Conservation (phyloP, 2,888 invertebrate species). For the Catocala fraxini region DNA sequence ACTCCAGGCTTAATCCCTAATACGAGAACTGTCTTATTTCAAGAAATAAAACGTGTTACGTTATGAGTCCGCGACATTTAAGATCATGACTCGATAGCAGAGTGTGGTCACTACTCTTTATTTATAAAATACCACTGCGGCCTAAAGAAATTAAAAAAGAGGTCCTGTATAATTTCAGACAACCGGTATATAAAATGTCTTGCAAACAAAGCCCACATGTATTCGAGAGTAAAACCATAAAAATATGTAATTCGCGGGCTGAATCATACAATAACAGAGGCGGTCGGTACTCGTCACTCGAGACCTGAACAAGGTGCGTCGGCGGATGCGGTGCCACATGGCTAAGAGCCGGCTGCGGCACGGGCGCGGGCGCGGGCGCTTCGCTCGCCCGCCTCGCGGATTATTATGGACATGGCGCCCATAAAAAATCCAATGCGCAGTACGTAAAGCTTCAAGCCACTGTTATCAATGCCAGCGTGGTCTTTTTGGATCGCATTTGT, state of each 20-base stretch:
- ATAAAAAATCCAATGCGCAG: background rate
- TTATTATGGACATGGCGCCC: conserved; percentile 53
- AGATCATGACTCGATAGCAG: no score
- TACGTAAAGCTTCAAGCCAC: no score
- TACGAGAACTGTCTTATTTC: no score
- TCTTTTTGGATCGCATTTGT: no score
- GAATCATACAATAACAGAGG: conserved; percentile 43
- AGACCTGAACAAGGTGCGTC: conserved; percentile 69
- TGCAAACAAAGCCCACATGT: conserved; percentile 8
- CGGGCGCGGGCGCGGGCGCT: conserved; percentile 60
- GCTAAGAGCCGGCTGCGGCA: conserved; percentile 83
- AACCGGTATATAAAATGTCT: background rate
- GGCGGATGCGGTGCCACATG: conserved; percentile 85
- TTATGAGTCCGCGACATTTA: no score
- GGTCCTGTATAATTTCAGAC: background rate
- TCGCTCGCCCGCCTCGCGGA: conserved; percentile 20
- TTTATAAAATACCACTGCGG: background rate
- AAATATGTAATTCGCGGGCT: conserved; percentile 37
- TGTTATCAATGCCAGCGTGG: no score
- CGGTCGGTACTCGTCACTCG: conserved; percentile 57
- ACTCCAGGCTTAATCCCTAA: no score
- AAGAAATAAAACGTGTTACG: no score
- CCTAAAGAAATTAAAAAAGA: background rate
- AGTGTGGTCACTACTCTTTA: no score
- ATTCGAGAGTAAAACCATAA: conserved; percentile 12